These are phyloP conservation scores for Aphidius gifuensis DNA, from an alignment of 1,140 invertebrate species.

Conservation along the genomic window DNA sequence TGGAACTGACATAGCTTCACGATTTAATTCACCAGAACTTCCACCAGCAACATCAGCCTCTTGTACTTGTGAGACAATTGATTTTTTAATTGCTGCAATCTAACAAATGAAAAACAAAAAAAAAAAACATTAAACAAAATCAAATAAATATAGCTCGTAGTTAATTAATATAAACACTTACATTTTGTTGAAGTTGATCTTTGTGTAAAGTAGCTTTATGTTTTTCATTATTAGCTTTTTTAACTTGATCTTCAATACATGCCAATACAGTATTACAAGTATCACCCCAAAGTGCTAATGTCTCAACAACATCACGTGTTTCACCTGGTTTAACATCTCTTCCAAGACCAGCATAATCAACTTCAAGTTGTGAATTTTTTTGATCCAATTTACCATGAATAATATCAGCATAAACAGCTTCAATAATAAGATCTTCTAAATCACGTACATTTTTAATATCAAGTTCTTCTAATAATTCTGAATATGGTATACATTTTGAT, in stretches of 20 bases:
- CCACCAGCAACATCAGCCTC: constrained; percentile 50
- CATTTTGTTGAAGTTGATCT: constrained; percentile 74
- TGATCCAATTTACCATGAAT: constrained; percentile 96
- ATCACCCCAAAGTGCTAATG: constrained; percentile 85
- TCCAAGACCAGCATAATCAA: constrained; percentile 87
- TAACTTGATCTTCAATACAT: constrained; percentile 87
- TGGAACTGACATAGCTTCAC: constrained; percentile 45
- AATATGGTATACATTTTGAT: constrained; percentile 89
- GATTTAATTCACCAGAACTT: constrained; percentile 46
- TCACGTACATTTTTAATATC: constrained; percentile 90
- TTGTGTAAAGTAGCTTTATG: constrained; percentile 76
- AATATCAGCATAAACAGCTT: constrained; percentile 95
- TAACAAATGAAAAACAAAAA: constrained; percentile 25
- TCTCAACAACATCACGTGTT: constrained; percentile 71
- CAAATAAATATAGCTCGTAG: not conserved
- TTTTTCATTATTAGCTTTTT: constrained; percentile 81
- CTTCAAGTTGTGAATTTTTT: constrained; percentile 86
- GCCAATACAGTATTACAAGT: constrained; percentile 85
- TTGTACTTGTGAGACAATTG: constrained; percentile 45
- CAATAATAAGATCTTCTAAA: constrained; percentile 95
- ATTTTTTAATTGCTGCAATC: constrained; percentile 49
- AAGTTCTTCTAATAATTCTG: constrained; percentile 78
- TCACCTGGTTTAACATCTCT: constrained; percentile 84
- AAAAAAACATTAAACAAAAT: not conserved
- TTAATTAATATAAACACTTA: constrained; percentile 3